phyloP scores from a whole-genome alignment of 1,140 invertebrate species.

The Arion vulgaris region DNA sequence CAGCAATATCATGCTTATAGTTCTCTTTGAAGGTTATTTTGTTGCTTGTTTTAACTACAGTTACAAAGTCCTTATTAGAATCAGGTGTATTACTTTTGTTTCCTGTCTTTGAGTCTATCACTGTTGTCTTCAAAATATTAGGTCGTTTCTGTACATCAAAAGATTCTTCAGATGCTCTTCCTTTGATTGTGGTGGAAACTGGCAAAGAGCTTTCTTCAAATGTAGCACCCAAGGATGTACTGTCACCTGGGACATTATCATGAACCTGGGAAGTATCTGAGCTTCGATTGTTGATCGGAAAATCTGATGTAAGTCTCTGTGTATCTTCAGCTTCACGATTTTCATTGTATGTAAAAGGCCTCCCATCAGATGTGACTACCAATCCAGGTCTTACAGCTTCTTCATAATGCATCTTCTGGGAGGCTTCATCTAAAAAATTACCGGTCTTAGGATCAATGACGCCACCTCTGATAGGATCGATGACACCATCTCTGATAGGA shows the following conservation, averaged over 20 bases:
- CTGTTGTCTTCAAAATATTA: conserved; percentile 69
- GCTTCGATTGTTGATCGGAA: conserved; percentile 60
- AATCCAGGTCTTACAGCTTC: conserved; percentile 83
- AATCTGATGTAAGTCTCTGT: conserved; percentile 59
- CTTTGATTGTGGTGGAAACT: conserved; percentile 45
- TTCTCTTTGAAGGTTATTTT: conserved; percentile 61
- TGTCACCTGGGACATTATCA: conserved; percentile 85
- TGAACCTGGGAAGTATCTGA: conserved; percentile 74
- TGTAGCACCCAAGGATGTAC: conserved; percentile 83
- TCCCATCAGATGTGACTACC: conserved; percentile 83
- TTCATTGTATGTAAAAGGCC: conserved; percentile 58
- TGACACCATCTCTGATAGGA: no score
- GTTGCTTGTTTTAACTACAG: conserved; percentile 38
- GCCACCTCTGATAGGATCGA: conserved; percentile 85
- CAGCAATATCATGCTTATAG: conserved; percentile 69
- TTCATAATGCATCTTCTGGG: conserved; percentile 80
- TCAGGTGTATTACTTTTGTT: conserved; percentile 80
- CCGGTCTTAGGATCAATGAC: conserved; percentile 82
- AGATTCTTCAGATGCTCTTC: conserved; percentile 45
- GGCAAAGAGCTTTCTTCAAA: conserved; percentile 60
- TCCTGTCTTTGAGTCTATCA: conserved; percentile 77
- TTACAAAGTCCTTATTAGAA: conserved; percentile 74
- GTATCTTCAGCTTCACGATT: conserved; percentile 46
- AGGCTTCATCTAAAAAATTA: conserved; percentile 85
- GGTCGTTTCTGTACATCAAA: conserved; percentile 59